Evolutionary conservation across 2,113 vertebrate genomes (phyloP), one percentile per base, ranked within the genome.

Genomic region (Gopherus evgoodei): DNA sequence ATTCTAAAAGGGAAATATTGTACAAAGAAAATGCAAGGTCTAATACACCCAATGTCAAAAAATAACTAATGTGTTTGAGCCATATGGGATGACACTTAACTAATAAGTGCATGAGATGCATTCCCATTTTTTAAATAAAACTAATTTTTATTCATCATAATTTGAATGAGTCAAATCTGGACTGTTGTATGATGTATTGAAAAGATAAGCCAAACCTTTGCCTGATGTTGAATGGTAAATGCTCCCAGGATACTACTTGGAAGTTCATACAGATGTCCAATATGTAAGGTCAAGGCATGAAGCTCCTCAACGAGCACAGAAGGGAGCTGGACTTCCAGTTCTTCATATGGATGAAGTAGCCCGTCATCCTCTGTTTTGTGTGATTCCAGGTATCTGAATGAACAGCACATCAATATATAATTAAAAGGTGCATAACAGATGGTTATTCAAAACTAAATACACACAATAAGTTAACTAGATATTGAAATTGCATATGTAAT

Each of bases 221-320:
- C 99, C n/a, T 99, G 98, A 89, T 99, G 99, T 95, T 99, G 98
- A 93, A 99, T 98, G 27, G 98, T 98, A 97, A 99, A 98, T 75
- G 98, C 98, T 96, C 98, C 99, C 91, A 98, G 98, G 93, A 99
- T 90, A 78, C 84, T 98, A 94, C 96, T 97, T 87, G 99, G 98
- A 88, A 99, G 98, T 92, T 99, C 99, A 97, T 96, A 98, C 47
- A 99, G 98, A 24, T 92, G 98, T 95, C 99, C 99, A 92, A 98
- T 56, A 54, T 99, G 98, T 54, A 99, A 97, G 0, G 98, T 98
- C 97, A 99, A 97, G 88, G 98, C 98, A 93, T 99, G 98, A 91
- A 99, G 98, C 93, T 99, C 99, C 97, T 99, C 99, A 91, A 99
- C 95, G 94, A 99, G 96, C 62, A 96, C 1, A 2, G 99, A 99